Conservation (phyloP, 2,797 vertebrate genomes). For the Danio aesculapii region DNA sequence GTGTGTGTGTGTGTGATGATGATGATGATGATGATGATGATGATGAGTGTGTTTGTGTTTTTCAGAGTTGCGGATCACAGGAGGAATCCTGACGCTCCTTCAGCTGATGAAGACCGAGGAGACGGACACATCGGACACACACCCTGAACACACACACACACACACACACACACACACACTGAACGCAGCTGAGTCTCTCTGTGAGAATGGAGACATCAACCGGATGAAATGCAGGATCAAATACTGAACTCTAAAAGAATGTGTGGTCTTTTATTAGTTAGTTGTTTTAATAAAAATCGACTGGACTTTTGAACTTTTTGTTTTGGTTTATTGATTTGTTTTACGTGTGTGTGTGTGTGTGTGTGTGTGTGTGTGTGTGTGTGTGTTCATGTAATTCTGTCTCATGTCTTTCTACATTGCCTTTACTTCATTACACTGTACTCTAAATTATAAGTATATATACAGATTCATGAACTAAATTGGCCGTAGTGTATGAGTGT, state of each 20-base stretch:
- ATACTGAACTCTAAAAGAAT: not conserved
- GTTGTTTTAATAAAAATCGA: not conserved
- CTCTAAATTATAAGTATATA: not conserved
- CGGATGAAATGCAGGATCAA: not conserved
- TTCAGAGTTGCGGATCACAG: conserved; percentile 42
- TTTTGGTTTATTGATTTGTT: too few relatives aligned
- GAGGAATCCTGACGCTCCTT: conserved; percentile 32
- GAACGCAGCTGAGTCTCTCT: too few relatives aligned
- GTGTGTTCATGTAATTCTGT: not conserved
- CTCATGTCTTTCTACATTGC: not conserved
- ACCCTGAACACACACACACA: conserved; percentile 29
- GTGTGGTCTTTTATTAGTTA: not conserved
- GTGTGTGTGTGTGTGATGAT: not conserved
- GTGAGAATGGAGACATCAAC: too few relatives aligned
- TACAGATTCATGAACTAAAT: too few relatives aligned
- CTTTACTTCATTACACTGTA: not conserved
- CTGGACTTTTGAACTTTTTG: too few relatives aligned
- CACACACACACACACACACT: too few relatives aligned
- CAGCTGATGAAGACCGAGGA: conserved; percentile 38
- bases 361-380: too few relatives aligned
- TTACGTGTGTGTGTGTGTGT: too few relatives aligned
- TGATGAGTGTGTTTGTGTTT: not conserved
- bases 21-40: too few relatives aligned
- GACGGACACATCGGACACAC: conserved; percentile 47
- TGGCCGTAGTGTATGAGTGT: too few relatives aligned